A percentile compares a stretch with the other conserved stretches of the same genome.
Evolutionary conservation across 2,888 invertebrate species (phyloP).

Genomic region (Siphlonurus alternatus): DNA sequence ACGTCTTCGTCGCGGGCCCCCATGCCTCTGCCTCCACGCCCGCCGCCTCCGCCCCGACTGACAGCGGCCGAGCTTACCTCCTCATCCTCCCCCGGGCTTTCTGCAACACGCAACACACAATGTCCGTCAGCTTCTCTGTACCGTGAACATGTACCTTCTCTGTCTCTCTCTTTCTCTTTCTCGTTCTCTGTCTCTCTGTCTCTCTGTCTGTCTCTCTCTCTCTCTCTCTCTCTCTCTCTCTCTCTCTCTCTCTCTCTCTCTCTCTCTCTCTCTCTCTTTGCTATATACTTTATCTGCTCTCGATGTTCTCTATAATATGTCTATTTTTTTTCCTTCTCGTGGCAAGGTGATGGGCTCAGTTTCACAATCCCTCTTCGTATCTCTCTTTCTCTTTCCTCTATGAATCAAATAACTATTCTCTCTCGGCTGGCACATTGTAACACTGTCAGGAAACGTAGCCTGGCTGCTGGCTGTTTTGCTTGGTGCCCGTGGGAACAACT

Average conservation of each 20-base stretch:
- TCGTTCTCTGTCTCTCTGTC: background rate
- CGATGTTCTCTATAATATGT: background rate
- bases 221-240: background rate
- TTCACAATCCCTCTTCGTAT: background rate
- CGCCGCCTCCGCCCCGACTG: slow-evolving; percentile 6
- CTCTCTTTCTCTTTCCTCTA: background rate
- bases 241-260: background rate
- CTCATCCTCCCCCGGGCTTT: background rate
- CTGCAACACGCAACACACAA: background rate
- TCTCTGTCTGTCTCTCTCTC: background rate
- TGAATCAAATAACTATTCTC: too few species aligned
- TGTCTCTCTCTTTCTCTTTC: slow-evolving; percentile 1
- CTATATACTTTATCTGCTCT: background rate
- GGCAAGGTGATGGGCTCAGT: background rate
- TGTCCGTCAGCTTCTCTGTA: background rate
- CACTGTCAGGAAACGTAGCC: too few species aligned
- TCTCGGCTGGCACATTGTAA: too few species aligned
- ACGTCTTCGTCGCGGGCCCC: slow-evolving; percentile 22
- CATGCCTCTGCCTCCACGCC: background rate
- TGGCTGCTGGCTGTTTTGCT: too few species aligned
- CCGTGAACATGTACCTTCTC: background rate
- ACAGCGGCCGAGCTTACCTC: background rate
- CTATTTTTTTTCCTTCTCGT: background rate
- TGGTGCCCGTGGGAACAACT: too few species aligned
- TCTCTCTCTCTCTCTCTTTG: background rate